Evolutionary conservation across 2,113 vertebrate species (phyloP), one percentile per base, ranked within the genome.

Genomic region (Anarrhichthys ocellatus): DNA sequence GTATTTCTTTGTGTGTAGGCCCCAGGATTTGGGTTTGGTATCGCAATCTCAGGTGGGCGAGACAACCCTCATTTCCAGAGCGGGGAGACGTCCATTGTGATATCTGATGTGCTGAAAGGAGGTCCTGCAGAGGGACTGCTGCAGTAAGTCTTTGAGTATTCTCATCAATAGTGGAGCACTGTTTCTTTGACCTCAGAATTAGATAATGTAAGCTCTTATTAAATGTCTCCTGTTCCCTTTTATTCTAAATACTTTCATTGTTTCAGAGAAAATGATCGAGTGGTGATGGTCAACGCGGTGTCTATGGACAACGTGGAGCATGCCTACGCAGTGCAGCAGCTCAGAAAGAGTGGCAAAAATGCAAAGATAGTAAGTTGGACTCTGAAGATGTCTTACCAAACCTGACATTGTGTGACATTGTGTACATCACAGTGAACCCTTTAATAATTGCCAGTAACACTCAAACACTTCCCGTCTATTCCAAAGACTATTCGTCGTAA

Each of bases 261-360:
- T 22, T 36, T 5, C 81, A 99, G 98, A 91, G 98, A 99, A 94
- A 99, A 99, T 95, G 98, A 99, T 87, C 95, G 98, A 40, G 98
- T 99, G 83, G 97, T 98, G 22, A 99, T 99, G 98, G 98, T 99
- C 84, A 99, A 99, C 71, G 97, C 96, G 0, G 98, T 99, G 84
- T 99, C 98, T 9, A 99, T 99, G 98, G 98, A 99, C 93, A 99
- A 99, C 4, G 98, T 99, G 10, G 98, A 99, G 76, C 98, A 99
- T 84, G 97, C 97, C 0, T 99, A 99, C 79, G 98, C 98, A 82
- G 98, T 99, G 87, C 98, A 99, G 91, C 98, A 99, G 82, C 94
- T 99, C 76, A 96, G 98, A 85, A 99, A 99, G 94, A 99, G 98
- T 81, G 98, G 98, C 81, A 99, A 99, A 95, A 98, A 98, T 89